Evolutionary conservation across 2,888 invertebrate genomes (phyloP).

Genomic region (Metallyticus violacea): DNA sequence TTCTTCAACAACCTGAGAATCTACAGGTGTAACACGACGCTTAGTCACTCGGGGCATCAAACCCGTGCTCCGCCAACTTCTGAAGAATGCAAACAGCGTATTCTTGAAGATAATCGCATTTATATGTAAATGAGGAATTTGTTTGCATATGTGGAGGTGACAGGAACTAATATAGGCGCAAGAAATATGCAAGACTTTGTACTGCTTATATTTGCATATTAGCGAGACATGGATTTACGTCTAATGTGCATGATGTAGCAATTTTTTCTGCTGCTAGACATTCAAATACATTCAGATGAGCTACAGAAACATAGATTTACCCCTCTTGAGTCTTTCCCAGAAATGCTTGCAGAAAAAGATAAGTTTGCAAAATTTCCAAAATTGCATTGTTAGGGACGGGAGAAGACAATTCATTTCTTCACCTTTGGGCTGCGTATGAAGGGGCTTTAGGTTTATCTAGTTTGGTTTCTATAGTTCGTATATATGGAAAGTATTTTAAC

Average conservation of each 20-base stretch:
- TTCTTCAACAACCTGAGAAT: background rate
- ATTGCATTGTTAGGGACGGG: too few relatives aligned
- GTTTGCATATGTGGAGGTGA: background rate
- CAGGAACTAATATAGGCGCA: background rate
- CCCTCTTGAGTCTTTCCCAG: too few relatives aligned
- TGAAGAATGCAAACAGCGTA: background rate
- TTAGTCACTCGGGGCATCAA: background rate
- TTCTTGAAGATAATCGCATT: background rate
- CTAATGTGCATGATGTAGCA: background rate
- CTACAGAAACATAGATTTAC: too few relatives aligned
- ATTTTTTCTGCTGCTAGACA: background rate
- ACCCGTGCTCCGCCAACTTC: background rate
- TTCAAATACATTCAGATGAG: too few relatives aligned
- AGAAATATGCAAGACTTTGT: background rate
- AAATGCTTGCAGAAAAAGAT: too few relatives aligned
- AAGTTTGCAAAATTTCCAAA: too few relatives aligned
- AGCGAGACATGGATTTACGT: background rate
- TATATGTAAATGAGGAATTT: background rate
- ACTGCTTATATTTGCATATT: background rate
- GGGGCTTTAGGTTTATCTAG: too few relatives aligned
- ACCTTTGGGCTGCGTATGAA: too few relatives aligned
- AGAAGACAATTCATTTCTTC: too few relatives aligned
- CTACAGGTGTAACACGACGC: background rate
- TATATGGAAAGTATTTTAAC: too few relatives aligned
- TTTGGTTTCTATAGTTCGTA: too few relatives aligned